Base-by-base conservation (phyloP, 2,113 vertebrate species). In the Syngnathus scovelli region DNA sequence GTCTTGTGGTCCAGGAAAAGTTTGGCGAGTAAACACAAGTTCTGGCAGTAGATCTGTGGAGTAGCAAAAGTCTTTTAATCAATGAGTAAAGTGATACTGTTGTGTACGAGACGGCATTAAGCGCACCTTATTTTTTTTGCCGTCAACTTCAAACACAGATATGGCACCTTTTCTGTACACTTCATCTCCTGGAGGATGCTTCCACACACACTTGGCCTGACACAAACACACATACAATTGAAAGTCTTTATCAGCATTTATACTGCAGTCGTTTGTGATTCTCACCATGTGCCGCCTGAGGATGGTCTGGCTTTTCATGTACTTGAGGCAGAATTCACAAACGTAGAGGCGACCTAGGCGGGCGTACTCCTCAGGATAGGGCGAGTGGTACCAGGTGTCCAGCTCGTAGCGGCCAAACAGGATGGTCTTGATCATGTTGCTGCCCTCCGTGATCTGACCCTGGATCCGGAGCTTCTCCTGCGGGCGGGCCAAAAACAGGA, bases 301-400 rank as follows among this genome's bases (percentile, higher is more conserved):
- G 69, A 99, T 98, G 2, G 97, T 99, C 80, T 99, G 96, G 83
- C 97, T 99, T 90, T 99, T 99, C 97, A 99, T 99, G 66, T 98
- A 99, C 63, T 99, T 99, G 70, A 99, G 93, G 73, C 97, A 99
- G 90, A 99, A 99, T 79, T 99, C 97, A 4, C 96, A 99, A 90
- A 98, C 96, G 70, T 98, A 98, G 64, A 99, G 94, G 23, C 97
- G 94, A 0, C 97, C 97, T 46, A 99, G 89, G 0, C 97, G 93
- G 0, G 97, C 97, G 0, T 99, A 99, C 74, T 99, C 97, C 79
- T 99, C 97, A 0, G 97, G 97, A 78, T 99, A 99, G 1, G 97
- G 97, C 0, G 97, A 99, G 76, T 99, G 97, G 83, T 99, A 99
- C 97, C 96, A 98, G 18, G 97, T 99, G 73, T 98, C 97, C 75